These are phyloP conservation scores for Sebastes matsubarae DNA, from an alignment of 2,797 vertebrate species.

Conservation along the genomic window DNA sequence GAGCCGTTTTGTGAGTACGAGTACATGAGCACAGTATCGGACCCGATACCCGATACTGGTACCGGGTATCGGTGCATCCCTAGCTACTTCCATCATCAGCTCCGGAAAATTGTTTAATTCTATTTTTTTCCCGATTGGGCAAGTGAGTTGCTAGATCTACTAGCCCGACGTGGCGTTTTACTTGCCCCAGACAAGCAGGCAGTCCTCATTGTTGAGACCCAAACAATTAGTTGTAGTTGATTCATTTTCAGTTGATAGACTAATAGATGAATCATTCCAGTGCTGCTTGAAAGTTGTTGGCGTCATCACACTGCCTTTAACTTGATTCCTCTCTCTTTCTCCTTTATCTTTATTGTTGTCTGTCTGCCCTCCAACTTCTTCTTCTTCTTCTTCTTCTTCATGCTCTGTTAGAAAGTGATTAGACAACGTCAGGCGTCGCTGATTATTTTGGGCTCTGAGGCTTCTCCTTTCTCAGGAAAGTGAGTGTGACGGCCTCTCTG, in stretches of 20 bases:
- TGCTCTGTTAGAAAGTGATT: constrained; percentile 45
- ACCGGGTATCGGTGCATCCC: no score
- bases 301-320: background rate
- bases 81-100: no score
- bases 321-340: background rate
- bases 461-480: constrained; percentile 27
- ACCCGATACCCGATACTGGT: no score
- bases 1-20: no score
- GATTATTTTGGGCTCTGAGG: constrained; percentile 48
- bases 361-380: constrained; percentile 5
- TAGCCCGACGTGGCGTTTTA: no score
- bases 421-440: constrained; percentile 39
- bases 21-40: no score
- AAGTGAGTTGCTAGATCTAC: no score
- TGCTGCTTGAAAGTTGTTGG: background rate
- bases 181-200: no score
- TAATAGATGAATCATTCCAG: background rate
- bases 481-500: constrained; percentile 6
- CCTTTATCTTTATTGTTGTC: background rate
- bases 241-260: background rate
- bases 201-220: background rate
- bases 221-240: background rate
- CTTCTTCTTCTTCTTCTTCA: constrained; percentile 24
- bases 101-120: no score
- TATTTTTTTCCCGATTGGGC: no score